Evolutionary conservation across 2,113 vertebrate genomes (phyloP).

Genomic region (Lycaon pictus): DNA sequence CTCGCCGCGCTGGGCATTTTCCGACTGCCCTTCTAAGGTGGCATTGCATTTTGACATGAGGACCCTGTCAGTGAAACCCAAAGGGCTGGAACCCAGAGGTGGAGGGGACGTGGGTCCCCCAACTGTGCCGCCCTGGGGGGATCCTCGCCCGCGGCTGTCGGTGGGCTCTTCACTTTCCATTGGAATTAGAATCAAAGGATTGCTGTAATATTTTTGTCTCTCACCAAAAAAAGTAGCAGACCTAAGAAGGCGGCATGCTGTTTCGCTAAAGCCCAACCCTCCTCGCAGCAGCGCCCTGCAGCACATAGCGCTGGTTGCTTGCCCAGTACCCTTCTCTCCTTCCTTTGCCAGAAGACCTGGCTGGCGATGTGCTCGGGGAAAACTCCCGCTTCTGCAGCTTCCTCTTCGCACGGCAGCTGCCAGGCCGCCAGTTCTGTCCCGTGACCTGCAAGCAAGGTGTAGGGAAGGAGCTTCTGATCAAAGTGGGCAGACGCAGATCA

Average conservation of each 20-base stretch:
- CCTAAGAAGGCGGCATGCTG: not conserved
- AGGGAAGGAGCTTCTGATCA: not conserved
- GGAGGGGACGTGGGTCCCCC: not conserved
- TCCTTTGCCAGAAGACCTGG: not conserved
- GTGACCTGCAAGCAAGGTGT: not conserved
- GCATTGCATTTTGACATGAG: conserved; percentile 35
- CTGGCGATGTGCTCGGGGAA: not conserved
- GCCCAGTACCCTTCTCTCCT: not conserved
- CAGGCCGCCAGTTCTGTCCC: not conserved
- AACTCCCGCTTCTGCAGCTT: not conserved
- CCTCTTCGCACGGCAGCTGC: not conserved
- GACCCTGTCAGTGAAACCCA: not conserved
- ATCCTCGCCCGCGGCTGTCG: not conserved
- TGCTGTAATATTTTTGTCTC: conserved; percentile 54
- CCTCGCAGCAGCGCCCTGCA: not conserved
- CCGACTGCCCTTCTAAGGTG: conserved; percentile 57
- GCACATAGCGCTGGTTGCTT: not conserved
- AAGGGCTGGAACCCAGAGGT: not conserved
- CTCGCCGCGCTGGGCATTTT: conserved; percentile 42
- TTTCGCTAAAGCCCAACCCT: not conserved
- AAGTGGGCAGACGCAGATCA: not conserved
- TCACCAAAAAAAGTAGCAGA: conserved; percentile 46
- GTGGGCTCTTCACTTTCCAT: conserved; percentile 58
- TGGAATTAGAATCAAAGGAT: conserved; percentile 53
- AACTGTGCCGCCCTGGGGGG: not conserved